A percentile compares a stretch with the other conserved stretches of the same genome.
phyloP scores from a whole-genome alignment of 2,888 invertebrate genomes.

The Cryptophagus acutangulus region DNA sequence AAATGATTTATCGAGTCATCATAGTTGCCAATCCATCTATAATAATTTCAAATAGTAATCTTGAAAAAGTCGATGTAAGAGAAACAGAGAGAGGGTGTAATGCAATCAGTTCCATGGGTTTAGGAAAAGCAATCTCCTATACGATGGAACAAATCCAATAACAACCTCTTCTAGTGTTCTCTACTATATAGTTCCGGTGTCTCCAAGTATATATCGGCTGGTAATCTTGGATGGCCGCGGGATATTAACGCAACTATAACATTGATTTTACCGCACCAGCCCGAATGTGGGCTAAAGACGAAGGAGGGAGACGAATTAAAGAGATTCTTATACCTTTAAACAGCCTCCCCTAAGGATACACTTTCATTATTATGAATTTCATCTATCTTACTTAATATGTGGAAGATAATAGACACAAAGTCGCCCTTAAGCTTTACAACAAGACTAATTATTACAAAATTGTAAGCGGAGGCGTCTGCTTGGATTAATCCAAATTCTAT shows the following conservation, averaged over 20 bases:
- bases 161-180: conserved; percentile 27
- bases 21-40: no score
- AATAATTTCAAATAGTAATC: no score
- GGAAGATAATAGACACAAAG: not conserved
- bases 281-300: conserved; percentile 6
- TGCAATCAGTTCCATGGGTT: not conserved
- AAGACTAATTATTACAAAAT: no score
- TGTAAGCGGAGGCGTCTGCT: no score
- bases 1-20: no score
- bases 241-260: conserved; percentile 34
- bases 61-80: no score
- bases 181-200: conserved; percentile 24
- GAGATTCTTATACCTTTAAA: conserved; percentile 14
- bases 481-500: no score
- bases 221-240: conserved; percentile 28
- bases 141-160: conserved; percentile 30
- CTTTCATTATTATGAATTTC: conserved; percentile 3
- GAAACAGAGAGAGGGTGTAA: no score
- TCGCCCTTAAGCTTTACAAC: no score
- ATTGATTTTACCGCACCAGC: conserved; percentile 30
- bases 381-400: not conserved
- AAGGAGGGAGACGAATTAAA: conserved; percentile 21
- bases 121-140: conserved; percentile 15
- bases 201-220: conserved; percentile 17
- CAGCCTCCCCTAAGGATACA: conserved; percentile 6